phyloP scores from a whole-genome alignment of 2,113 vertebrate species.

The Dromiciops gliroides region DNA sequence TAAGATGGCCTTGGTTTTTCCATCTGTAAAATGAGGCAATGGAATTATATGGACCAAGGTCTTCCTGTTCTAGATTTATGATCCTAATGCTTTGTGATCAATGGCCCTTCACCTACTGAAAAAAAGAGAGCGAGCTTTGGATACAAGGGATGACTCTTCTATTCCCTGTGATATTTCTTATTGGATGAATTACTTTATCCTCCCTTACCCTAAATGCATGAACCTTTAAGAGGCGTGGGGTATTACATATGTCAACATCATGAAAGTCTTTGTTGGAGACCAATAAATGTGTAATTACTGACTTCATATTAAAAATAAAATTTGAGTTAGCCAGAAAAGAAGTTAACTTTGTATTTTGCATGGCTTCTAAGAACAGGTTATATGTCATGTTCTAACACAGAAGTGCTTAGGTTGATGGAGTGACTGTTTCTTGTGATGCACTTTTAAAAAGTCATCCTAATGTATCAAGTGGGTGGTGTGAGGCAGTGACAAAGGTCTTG shows the following conservation, averaged over 20 bases:
- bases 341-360: neutral
- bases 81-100: neutral
- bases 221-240: neutral
- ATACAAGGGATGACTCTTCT: neutral
- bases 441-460: neutral
- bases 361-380: neutral
- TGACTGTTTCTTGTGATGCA: neutral
- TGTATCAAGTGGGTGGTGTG: no score
- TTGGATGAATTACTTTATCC: neutral
- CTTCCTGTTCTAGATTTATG: neutral
- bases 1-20: neutral
- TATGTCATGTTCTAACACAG: neutral
- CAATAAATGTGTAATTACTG: neutral
- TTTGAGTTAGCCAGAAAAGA: neutral
- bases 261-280: neutral
- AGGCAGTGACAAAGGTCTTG: neutral
- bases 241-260: neutral
- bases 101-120: neutral
- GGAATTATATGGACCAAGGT: neutral
- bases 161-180: neutral
- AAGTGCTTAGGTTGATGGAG: neutral
- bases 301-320: constrained; percentile 1
- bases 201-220: neutral
- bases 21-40: neutral
- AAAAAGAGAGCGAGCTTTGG: neutral